Percentiles rank a stretch among this genome's conserved stretches.
Evolutionary conservation across 2,888 invertebrate species (phyloP).

Genomic region (Willowsia nigromaculata): DNA sequence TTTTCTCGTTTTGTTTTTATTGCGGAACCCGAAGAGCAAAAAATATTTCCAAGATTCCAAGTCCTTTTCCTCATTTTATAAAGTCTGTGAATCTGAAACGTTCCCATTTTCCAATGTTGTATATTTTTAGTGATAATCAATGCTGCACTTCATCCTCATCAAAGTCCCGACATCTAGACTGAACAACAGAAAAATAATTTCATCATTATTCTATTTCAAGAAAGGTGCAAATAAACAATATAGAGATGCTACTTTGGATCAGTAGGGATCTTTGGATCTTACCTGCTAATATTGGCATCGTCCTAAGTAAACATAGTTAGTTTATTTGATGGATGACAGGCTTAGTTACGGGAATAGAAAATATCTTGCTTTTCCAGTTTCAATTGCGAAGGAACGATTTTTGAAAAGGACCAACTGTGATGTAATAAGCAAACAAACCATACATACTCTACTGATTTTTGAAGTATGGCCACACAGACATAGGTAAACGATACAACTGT

Average conservation of each 20-base stretch:
- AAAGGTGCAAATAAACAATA: background rate
- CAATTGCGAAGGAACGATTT: slow-evolving; percentile 54
- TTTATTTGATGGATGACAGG: background rate
- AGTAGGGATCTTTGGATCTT: background rate
- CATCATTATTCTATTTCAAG: background rate
- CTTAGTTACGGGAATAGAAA: slow-evolving; percentile 43
- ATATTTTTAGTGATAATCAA: background rate
- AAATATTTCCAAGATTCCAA: slow-evolving; percentile 38
- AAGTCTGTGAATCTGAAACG: background rate
- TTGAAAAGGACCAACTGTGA: slow-evolving; percentile 46
- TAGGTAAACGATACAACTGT: no score
- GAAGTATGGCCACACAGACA: no score
- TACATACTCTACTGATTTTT: background rate
- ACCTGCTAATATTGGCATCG: background rate
- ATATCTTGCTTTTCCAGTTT: slow-evolving; percentile 55
- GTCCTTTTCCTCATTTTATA: slow-evolving; percentile 12
- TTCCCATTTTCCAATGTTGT: background rate
- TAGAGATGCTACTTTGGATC: background rate
- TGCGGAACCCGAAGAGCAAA: slow-evolving; percentile 56
- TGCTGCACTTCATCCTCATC: background rate
- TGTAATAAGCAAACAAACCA: background rate
- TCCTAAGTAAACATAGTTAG: background rate
- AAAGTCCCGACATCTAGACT: background rate
- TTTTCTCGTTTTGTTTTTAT: slow-evolving; percentile 58
- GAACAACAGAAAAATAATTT: background rate